Evolutionary conservation across 2,797 vertebrate genomes (phyloP).

Genomic region (Anabacerthia variegaticeps): DNA sequence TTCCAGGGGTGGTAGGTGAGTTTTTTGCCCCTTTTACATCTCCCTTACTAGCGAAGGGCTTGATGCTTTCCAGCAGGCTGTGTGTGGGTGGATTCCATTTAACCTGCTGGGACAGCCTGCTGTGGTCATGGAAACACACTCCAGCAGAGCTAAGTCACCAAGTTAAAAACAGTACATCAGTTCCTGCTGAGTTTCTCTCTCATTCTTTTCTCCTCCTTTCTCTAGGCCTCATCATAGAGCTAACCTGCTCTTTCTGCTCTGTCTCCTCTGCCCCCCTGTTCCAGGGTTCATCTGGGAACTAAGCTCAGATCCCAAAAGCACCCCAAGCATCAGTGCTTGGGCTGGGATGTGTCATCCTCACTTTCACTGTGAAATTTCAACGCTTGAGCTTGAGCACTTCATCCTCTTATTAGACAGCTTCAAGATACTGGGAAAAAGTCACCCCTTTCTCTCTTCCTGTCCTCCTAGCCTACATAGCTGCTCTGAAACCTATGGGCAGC

Average conservation of each 20-base stretch:
- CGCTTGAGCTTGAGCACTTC: neutral
- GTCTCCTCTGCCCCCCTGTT: neutral
- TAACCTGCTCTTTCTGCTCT: neutral
- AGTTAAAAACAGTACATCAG: fast-evolving
- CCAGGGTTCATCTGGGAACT: neutral
- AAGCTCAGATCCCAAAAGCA: neutral
- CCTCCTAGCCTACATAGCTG: neutral
- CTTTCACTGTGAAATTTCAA: neutral
- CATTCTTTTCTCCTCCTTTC: neutral
- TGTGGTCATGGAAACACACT: neutral
- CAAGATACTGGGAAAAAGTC: fast-evolving
- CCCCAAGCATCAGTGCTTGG: neutral
- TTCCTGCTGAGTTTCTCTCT: neutral
- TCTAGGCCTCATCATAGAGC: neutral
- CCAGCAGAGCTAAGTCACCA: neutral
- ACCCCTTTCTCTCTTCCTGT: neutral
- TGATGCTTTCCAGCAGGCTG: neutral
- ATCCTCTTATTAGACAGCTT: neutral
- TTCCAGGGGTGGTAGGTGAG: neutral
- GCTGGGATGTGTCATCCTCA: fast-evolving
- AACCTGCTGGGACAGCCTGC: neutral
- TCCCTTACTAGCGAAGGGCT: neutral
- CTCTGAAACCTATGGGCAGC: neutral
- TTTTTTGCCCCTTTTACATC: fast-evolving
- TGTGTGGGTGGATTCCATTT: neutral